Conservation (phyloP, 2,113 vertebrate genomes). For the Epinephelus fuscoguttatus region DNA sequence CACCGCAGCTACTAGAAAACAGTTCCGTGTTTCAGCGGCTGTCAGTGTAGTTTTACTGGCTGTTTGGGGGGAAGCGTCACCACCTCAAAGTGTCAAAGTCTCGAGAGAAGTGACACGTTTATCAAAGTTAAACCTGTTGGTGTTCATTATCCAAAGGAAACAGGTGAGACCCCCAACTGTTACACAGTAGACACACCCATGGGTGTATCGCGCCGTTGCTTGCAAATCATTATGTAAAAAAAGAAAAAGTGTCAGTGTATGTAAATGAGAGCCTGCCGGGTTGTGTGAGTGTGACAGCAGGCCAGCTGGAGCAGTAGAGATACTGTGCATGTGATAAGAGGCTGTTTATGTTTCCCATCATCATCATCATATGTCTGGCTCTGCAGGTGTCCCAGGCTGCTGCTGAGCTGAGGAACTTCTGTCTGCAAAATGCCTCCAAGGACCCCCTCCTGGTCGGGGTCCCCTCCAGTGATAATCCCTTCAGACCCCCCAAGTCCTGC, state of each 20-base stretch:
- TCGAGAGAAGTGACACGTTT: slow-evolving; percentile 1
- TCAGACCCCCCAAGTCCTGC: slow-evolving; percentile 87
- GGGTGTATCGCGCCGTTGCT: slow-evolving; percentile 1
- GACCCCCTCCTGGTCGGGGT: slow-evolving; percentile 87
- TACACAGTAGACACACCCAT: not conserved
- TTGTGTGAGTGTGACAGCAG: not conserved
- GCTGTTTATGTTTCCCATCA: not conserved
- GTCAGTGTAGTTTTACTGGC: not conserved
- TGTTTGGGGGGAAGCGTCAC: not conserved
- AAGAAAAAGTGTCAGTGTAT: slow-evolving; percentile 35
- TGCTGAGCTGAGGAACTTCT: slow-evolving; percentile 85
- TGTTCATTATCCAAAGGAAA: not conserved
- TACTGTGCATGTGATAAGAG: not conserved
- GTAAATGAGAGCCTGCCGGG: not conserved
- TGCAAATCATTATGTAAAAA: slow-evolving; percentile 60
- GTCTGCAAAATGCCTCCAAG: slow-evolving; percentile 85
- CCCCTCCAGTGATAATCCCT: slow-evolving; percentile 87
- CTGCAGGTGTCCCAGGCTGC: slow-evolving; percentile 86
- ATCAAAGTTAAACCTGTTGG: not conserved
- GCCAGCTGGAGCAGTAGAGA: not conserved
- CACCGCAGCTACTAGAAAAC: not conserved
- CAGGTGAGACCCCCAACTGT: not conserved
- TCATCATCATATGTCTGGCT: slow-evolving; percentile 31
- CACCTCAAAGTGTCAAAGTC: not conserved
- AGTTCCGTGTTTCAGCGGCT: slow-evolving; percentile 12